These are phyloP conservation scores for Phalangium opilio DNA, from an alignment of 2,888 invertebrate species.

Conservation along the genomic window DNA sequence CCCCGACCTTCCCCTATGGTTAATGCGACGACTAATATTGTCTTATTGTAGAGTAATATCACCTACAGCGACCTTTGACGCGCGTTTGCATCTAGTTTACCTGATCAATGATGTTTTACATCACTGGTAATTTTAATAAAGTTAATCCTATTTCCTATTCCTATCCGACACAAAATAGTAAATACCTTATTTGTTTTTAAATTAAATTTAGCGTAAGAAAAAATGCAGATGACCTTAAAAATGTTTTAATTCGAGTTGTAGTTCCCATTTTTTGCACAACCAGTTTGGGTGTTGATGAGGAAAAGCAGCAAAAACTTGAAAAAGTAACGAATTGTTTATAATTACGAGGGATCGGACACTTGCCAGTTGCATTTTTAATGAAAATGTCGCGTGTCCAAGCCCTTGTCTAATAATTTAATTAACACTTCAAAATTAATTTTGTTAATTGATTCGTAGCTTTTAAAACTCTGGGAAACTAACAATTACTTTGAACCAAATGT, in stretches of 20 bases:
- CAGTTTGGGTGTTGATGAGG: conserved; percentile 65
- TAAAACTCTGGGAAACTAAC: conserved; percentile 93
- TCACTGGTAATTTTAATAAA: conserved; percentile 55
- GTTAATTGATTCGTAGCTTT: conserved; percentile 39
- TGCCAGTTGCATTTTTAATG: too few species aligned
- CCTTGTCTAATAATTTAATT: too few species aligned
- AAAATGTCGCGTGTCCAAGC: too few species aligned
- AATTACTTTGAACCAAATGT: conserved; percentile 42
- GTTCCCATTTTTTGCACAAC: conserved; percentile 97
- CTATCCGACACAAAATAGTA: not conserved
- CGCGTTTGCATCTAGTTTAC: conserved; percentile 94
- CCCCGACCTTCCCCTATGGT: too few species aligned
- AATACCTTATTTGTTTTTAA: not conserved
- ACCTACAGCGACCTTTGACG: conserved; percentile 58
- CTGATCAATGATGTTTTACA: conserved; percentile 96
- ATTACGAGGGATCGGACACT: too few species aligned
- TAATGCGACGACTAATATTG: too few species aligned
- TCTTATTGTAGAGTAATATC: conserved; percentile 42
- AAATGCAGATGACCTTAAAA: conserved; percentile 82
- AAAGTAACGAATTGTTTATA: conserved; percentile 44
- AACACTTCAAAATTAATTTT: not conserved
- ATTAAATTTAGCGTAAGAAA: conserved; percentile 67
- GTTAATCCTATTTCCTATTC: not conserved
- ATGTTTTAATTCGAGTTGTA: conserved; percentile 83
- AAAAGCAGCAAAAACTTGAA: conserved; percentile 76